These are phyloP conservation scores for Caenorhabditis sp. DNA, from an alignment of 2,888 invertebrate species.

Conservation along the genomic window DNA sequence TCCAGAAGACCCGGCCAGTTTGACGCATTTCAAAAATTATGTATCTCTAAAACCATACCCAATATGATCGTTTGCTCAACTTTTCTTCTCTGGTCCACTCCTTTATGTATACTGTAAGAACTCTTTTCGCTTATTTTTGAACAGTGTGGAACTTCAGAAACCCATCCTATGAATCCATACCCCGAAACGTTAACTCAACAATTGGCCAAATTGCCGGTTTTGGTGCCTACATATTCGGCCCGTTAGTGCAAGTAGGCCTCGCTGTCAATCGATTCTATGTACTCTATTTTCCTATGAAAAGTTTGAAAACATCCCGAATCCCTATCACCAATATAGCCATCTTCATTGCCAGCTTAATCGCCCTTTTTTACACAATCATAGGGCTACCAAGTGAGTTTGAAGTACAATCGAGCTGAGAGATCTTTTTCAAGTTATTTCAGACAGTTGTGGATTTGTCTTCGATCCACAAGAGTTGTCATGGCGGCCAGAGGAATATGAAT, in stretches of 20 bases:
- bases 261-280: conserved; percentile 38
- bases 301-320: neutral
- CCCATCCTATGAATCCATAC: conserved; percentile 14
- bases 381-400: neutral
- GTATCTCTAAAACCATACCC: conserved; percentile 24
- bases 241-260: conserved; percentile 30
- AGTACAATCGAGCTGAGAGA: neutral
- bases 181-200: conserved; percentile 27
- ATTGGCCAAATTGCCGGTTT: conserved; percentile 47
- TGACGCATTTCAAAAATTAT: conserved; percentile 34
- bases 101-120: conserved; percentile 34
- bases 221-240: conserved; percentile 46
- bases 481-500: conserved; percentile 13
- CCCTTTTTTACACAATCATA: conserved; percentile 2
- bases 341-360: conserved; percentile 13
- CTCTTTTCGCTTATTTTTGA: too few relatives aligned
- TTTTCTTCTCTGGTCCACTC: conserved; percentile 34
- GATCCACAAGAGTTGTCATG: conserved; percentile 30
- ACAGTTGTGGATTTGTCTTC: conserved; percentile 34
- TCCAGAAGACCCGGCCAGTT: conserved; percentile 7
- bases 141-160: too few relatives aligned
- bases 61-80: conserved; percentile 35
- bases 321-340: conserved; percentile 30
- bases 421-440: conserved; percentile 5
- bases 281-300: conserved; percentile 29